Evolutionary conservation across 2,888 invertebrate species (phyloP).

Genomic region (Biston betularia): DNA sequence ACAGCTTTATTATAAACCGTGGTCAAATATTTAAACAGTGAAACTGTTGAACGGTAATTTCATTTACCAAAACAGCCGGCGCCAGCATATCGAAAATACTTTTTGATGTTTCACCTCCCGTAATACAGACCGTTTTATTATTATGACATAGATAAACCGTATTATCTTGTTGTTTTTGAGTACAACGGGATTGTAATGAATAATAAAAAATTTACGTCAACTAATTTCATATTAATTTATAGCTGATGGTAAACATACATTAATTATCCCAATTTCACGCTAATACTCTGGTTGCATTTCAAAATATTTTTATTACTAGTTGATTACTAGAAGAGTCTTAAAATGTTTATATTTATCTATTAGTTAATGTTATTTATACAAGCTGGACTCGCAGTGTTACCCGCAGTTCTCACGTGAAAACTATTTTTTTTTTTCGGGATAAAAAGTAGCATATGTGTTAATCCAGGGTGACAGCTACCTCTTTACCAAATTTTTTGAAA

Average conservation of each 20-base stretch:
- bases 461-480: too few species aligned
- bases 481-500: too few species aligned
- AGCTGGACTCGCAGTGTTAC: too few species aligned
- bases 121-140: conserved; percentile 34
- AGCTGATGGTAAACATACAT: conserved; percentile 22
- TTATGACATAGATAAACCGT: conserved; percentile 35
- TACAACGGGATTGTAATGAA: conserved; percentile 32
- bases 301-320: conserved; percentile 1
- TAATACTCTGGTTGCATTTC: conserved; percentile 16
- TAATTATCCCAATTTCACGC: conserved; percentile 31
- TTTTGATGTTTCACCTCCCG: conserved; percentile 31
- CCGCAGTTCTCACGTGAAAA: too few species aligned
- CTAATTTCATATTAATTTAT: conserved; percentile 35
- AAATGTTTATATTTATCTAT: too few species aligned
- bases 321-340: too few species aligned
- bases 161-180: conserved; percentile 35
- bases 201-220: conserved; percentile 33
- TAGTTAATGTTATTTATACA: too few species aligned
- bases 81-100: conserved; percentile 32
- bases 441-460: too few species aligned
- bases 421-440: too few species aligned
- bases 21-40: conserved; percentile 35
- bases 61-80: conserved; percentile 32
- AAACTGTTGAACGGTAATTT: conserved; percentile 32
- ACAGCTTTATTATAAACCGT: conserved; percentile 31